Conservation (phyloP, 35 echinoderm and acorn worm species). For the Anneissia japonica region DNA sequence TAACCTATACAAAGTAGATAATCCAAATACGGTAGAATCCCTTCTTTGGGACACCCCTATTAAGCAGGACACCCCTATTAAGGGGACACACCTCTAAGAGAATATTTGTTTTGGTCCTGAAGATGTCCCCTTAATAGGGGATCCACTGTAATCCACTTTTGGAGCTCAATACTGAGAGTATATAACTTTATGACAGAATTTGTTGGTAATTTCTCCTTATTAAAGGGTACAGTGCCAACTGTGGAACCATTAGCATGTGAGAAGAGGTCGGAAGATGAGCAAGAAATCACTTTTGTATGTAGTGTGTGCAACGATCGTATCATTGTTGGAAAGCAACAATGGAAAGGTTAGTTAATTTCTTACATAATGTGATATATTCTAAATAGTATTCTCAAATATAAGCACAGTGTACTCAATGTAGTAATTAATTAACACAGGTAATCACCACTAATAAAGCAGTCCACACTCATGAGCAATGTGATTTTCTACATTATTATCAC, state of each 20-base stretch:
- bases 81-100: too few species aligned
- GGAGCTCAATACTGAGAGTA: neutral
- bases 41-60: neutral
- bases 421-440: too few species aligned
- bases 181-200: neutral
- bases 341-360: conserved; percentile 28
- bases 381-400: neutral
- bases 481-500: too few species aligned
- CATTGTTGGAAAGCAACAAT: conserved; percentile 64
- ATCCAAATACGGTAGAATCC: too few species aligned
- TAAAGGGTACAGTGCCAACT: conserved; percentile 40
- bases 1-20: too few species aligned
- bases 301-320: conserved; percentile 45
- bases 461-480: too few species aligned
- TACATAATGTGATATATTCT: neutral
- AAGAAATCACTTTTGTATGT: conserved; percentile 32
- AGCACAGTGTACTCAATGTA: neutral
- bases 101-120: neutral
- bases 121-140: neutral
- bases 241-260: conserved; percentile 22
- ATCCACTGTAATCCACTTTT: neutral
- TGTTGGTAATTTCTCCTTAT: neutral
- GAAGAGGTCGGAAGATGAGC: conserved; percentile 6
- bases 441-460: too few species aligned
- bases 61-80: neutral